Percentiles rank a stretch among this genome's conserved stretches.
phyloP scores from a whole-genome alignment of 2,888 invertebrate species.

The Sinotaia quadrata region DNA sequence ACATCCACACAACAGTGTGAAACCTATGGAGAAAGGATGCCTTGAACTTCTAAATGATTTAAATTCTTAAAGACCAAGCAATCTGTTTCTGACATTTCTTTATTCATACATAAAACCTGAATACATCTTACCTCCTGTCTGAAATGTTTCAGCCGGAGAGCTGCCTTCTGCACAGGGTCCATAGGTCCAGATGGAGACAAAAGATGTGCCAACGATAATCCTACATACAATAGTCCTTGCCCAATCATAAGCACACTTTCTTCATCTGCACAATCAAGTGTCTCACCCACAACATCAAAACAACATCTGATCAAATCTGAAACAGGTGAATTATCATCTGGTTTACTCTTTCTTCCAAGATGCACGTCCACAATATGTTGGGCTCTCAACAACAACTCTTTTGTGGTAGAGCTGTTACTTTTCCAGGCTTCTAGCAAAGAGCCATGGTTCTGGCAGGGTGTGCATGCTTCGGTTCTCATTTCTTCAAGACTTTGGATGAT shows the following conservation, averaged over 20 bases:
- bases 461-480: not conserved
- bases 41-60: too few relatives aligned
- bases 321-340: not conserved
- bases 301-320: conserved; percentile 15
- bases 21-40: too few relatives aligned
- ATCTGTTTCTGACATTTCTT: not conserved
- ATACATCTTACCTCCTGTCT: conserved; percentile 79
- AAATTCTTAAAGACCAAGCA: too few relatives aligned
- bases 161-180: conserved; percentile 87
- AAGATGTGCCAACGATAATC: conserved; percentile 51
- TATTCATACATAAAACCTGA: too few relatives aligned
- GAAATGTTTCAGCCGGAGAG: conserved; percentile 81
- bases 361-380: not conserved
- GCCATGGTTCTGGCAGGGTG: not conserved
- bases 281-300: conserved; percentile 28
- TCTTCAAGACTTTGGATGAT: not conserved
- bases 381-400: not conserved
- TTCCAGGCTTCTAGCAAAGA: conserved; percentile 8
- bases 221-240: conserved; percentile 52
- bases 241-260: conserved; percentile 34
- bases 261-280: not conserved
- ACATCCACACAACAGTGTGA: too few relatives aligned
- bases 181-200: conserved; percentile 78
- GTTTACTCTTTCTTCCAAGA: not conserved
- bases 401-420: not conserved